A percentile compares a stretch with the other conserved stretches of the same genome.
Evolutionary conservation across 1,140 invertebrate species (phyloP).

Genomic region (Anastrepha ludens): DNA sequence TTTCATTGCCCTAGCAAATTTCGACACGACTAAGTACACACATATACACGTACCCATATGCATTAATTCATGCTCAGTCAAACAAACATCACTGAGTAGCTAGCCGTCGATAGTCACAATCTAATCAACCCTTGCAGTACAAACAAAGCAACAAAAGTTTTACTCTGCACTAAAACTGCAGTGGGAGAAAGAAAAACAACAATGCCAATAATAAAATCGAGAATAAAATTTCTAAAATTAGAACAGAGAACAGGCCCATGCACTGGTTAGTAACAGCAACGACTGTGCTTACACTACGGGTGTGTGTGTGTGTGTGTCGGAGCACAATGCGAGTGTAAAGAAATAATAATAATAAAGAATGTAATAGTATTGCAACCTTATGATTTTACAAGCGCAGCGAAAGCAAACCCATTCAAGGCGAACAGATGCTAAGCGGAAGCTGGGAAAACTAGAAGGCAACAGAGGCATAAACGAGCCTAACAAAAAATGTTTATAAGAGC

Average conservation of each 20-base stretch:
- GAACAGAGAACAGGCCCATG: conserved; percentile 7
- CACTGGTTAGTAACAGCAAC: conserved; percentile 14
- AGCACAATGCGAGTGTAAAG: not conserved
- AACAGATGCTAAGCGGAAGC: conserved; percentile 39
- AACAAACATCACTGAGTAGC: not conserved
- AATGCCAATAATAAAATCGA: conserved; percentile 50
- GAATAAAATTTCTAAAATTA: conserved; percentile 52
- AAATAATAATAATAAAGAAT: conserved; percentile 50
- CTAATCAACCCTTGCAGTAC: conserved; percentile 39
- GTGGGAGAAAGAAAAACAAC: conserved; percentile 26
- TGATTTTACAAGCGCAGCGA: conserved; percentile 17
- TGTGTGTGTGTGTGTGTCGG: not conserved
- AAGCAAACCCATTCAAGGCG: not conserved
- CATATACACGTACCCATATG: not conserved
- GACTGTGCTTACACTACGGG: not conserved
- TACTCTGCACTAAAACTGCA: conserved; percentile 24
- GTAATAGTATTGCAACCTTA: conserved; percentile 29
- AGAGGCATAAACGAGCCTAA: conserved; percentile 42
- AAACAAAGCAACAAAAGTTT: conserved; percentile 33
- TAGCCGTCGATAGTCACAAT: conserved; percentile 11
- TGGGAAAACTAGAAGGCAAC: conserved; percentile 5
- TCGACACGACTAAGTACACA: not conserved
- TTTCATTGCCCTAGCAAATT: conserved; percentile 2
- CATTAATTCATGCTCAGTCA: not conserved
- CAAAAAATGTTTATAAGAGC: conserved; percentile 28